A percentile compares a stretch with the other conserved stretches of the same genome.
phyloP scores from a whole-genome alignment of 2,113 vertebrate species.

The Engystomops pustulosus region DNA sequence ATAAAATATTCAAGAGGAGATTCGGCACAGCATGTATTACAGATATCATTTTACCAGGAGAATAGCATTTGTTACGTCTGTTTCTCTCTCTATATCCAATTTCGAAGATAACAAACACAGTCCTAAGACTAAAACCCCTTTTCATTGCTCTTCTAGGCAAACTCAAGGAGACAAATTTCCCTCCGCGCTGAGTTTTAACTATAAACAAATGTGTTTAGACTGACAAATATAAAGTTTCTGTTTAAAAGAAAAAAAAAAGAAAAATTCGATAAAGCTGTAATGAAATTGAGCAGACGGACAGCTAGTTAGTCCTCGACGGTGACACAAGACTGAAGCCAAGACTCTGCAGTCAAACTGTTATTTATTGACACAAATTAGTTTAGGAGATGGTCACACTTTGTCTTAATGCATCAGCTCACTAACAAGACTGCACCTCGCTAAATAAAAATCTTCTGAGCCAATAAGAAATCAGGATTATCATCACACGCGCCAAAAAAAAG shows the following conservation, averaged over 20 bases:
- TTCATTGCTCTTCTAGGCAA: conserved; percentile 13
- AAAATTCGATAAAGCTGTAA: conserved; percentile 45
- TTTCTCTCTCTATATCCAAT: conserved; percentile 26
- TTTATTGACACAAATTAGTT: conserved; percentile 62
- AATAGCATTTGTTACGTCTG: conserved; percentile 9
- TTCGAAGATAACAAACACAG: background rate
- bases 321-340: conserved; percentile 35
- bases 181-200: background rate
- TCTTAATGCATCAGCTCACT: conserved; percentile 67
- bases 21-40: conserved; percentile 15
- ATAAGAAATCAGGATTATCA: conserved; percentile 67
- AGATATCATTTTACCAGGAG: conserved; percentile 1
- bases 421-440: conserved; percentile 64
- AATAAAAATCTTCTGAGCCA: conserved; percentile 43
- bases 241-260: background rate
- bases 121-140: conserved; percentile 3
- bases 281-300: conserved; percentile 40
- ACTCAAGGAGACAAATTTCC: background rate
- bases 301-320: conserved; percentile 37
- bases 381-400: conserved; percentile 63
- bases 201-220: conserved; percentile 22
- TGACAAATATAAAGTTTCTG: no score
- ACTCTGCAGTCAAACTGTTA: conserved; percentile 58
- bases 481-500: no score
- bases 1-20: conserved; percentile 9